A percentile compares a stretch with the other conserved stretches of the same genome.
phyloP scores from a whole-genome alignment of 2,888 invertebrate species.

The Polylopha cassiicola region DNA sequence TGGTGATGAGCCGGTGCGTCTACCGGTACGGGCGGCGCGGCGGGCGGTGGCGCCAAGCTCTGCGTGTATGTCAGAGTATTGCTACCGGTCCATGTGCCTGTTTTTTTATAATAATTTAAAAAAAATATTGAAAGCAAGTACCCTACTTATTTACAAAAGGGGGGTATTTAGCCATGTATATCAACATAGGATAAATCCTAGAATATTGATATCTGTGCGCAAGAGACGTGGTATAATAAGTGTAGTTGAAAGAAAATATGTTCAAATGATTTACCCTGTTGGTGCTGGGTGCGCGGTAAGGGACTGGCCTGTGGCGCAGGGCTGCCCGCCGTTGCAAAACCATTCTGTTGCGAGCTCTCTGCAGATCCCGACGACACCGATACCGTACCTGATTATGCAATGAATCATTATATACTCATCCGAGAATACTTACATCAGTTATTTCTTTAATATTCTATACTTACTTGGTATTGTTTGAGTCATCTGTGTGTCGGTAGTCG shows the following conservation, averaged over 20 bases:
- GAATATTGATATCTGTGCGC: too few relatives aligned
- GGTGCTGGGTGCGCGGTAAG: slow-evolving; percentile 48
- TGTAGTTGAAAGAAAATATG: too few relatives aligned
- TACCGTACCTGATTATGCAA: slow-evolving; percentile 35
- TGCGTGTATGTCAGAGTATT: slow-evolving; percentile 95
- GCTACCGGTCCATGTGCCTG: slow-evolving; percentile 90
- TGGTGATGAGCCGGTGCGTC: slow-evolving; percentile 65
- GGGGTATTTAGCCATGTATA: too few relatives aligned
- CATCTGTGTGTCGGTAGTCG: slow-evolving; percentile 58
- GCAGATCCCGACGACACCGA: slow-evolving; percentile 51
- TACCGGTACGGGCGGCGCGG: slow-evolving; percentile 52
- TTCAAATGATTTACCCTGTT: slow-evolving; percentile 38
- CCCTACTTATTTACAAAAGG: too few relatives aligned
- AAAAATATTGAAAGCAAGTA: too few relatives aligned
- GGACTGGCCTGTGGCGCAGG: slow-evolving; percentile 62
- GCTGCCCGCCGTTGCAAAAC: slow-evolving; percentile 54
- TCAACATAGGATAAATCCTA: too few relatives aligned
- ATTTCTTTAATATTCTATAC: background rate
- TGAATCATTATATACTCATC: background rate
- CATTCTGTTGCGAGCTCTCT: slow-evolving; percentile 59
- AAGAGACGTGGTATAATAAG: too few relatives aligned
- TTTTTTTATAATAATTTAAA: too few relatives aligned
- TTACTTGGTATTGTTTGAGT: slow-evolving; percentile 63
- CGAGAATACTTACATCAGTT: slow-evolving; percentile 2
- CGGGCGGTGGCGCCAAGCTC: slow-evolving; percentile 76